These are phyloP conservation scores for Cydia pomonella DNA, from an alignment of 1,140 invertebrate species.

Conservation along the genomic window DNA sequence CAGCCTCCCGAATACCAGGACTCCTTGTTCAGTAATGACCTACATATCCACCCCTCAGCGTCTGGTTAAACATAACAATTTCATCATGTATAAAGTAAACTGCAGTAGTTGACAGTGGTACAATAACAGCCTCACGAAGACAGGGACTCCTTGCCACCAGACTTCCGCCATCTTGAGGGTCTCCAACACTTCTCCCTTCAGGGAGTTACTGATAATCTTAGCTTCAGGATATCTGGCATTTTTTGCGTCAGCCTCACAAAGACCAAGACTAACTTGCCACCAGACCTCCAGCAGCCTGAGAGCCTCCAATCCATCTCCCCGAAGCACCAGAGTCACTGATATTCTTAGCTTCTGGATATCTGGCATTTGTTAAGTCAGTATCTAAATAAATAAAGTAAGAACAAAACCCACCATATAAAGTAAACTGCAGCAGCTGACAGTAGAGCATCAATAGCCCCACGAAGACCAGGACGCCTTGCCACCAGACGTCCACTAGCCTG, in stretches of 20 bases:
- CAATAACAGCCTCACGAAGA: constrained; percentile 55
- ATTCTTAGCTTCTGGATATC: not conserved
- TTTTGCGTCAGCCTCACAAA: too few species aligned
- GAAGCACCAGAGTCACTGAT: constrained; percentile 49
- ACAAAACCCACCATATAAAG: constrained; percentile 53
- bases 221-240: too few species aligned
- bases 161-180: constrained; percentile 51
- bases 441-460: constrained; percentile 56
- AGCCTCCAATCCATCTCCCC: constrained; percentile 47
- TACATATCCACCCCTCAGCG: too few species aligned
- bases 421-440: constrained; percentile 54
- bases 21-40: too few species aligned
- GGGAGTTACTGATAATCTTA: too few species aligned
- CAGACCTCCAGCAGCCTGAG: constrained; percentile 56
- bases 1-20: constrained; percentile 57
- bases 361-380: too few species aligned
- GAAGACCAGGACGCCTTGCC: constrained; percentile 58
- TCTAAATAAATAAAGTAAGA: not conserved
- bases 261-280: too few species aligned
- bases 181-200: constrained; percentile 11
- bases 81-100: constrained; percentile 50
- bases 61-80: too few species aligned
- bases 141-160: constrained; percentile 62
- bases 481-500: constrained; percentile 60
- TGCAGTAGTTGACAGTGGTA: constrained; percentile 56